Evolutionary conservation across 2,888 invertebrate species (phyloP).

Genomic region (Cataglyphis altisquamis): DNA sequence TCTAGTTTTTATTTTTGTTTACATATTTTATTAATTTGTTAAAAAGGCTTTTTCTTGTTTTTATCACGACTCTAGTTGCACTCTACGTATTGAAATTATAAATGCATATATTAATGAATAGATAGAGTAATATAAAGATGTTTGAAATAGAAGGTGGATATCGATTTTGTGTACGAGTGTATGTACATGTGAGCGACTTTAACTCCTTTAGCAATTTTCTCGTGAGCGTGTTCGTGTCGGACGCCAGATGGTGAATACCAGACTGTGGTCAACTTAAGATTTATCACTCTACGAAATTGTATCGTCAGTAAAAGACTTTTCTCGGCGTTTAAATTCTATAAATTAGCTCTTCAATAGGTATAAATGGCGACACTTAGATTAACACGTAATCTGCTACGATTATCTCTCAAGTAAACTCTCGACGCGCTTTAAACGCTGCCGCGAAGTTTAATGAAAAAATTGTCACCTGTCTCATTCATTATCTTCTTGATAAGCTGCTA

Average conservation of each 20-base stretch:
- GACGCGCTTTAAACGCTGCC: background rate
- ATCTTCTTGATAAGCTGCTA: background rate
- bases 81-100: background rate
- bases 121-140: background rate
- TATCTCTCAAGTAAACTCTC: background rate
- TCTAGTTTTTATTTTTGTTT: background rate
- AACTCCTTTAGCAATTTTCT: slow-evolving; percentile 41
- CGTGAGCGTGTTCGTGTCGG: slow-evolving; percentile 2
- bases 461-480: background rate
- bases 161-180: slow-evolving; percentile 25
- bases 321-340: slow-evolving; percentile 27
- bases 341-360: slow-evolving; percentile 3
- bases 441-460: slow-evolving; percentile 14
- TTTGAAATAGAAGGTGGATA: slow-evolving; percentile 11
- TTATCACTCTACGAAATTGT: slow-evolving; percentile 38
- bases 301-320: slow-evolving; percentile 24
- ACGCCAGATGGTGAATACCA: slow-evolving; percentile 44
- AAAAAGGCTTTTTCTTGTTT: background rate
- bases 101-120: slow-evolving; percentile 1
- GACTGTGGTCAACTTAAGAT: slow-evolving; percentile 28
- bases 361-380: slow-evolving; percentile 7
- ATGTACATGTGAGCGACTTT: slow-evolving; percentile 7
- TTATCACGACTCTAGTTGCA: background rate
- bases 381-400: slow-evolving; percentile 9
- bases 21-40: background rate